Conservation (phyloP, 2,888 invertebrate species). For the Drosophila subsilvestris region DNA sequence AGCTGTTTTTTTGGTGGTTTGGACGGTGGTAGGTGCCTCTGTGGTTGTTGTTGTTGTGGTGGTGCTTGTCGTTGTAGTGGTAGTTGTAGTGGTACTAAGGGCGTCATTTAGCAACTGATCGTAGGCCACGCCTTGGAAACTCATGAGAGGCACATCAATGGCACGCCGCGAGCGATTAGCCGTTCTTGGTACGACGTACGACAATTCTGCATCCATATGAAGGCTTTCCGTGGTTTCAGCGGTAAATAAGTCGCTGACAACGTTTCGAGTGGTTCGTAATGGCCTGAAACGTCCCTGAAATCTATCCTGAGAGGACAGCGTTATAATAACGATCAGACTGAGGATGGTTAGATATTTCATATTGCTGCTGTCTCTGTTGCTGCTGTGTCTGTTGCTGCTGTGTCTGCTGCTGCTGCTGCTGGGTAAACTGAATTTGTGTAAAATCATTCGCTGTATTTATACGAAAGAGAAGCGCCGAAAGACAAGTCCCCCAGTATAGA, state of each 20-base stretch:
- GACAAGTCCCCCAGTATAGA: background rate
- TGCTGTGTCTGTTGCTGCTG: no score
- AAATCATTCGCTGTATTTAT: background rate
- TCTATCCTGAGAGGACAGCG: background rate
- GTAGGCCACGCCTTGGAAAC: conserved; percentile 38
- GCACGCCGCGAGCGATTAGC: background rate
- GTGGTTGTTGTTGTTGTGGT: conserved; percentile 15
- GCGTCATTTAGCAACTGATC: conserved; percentile 33
- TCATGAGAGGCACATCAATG: conserved; percentile 50
- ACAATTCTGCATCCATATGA: no score
- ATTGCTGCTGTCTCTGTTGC: background rate
- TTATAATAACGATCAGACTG: background rate
- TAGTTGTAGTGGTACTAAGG: conserved; percentile 15
- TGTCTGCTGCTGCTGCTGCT: background rate
- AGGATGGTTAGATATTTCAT: background rate
- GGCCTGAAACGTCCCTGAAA: background rate
- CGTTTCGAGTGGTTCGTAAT: no score
- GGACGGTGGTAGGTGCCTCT: background rate
- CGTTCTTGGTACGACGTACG: no score
- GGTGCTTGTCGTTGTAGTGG: conserved; percentile 9
- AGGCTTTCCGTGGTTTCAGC: no score
- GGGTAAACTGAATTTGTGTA: background rate
- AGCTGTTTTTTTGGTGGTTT: background rate
- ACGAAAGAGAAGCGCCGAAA: background rate
- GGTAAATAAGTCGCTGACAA: no score